phyloP scores from a whole-genome alignment of 2,888 invertebrate genomes.

The Xestia xanthographa region DNA sequence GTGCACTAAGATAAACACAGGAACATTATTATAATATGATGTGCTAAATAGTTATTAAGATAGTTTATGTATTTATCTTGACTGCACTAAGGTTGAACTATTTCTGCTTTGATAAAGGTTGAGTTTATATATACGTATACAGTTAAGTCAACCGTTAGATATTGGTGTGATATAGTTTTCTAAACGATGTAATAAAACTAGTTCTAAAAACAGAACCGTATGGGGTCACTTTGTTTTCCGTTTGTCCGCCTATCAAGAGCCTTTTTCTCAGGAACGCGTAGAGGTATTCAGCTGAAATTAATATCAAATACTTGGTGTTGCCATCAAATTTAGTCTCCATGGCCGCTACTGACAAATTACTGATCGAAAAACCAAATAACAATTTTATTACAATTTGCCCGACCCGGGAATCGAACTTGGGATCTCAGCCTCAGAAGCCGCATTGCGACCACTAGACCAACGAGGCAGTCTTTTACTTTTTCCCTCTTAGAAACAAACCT shows the following conservation, averaged over 20 bases:
- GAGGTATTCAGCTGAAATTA: too few relatives aligned
- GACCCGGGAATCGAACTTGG: neutral
- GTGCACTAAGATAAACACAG: neutral
- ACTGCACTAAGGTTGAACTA: neutral
- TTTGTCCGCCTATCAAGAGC: too few relatives aligned
- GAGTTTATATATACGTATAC: neutral
- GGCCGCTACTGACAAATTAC: too few relatives aligned
- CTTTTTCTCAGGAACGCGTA: too few relatives aligned
- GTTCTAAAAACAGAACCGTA: too few relatives aligned
- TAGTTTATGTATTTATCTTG: constrained; percentile 3
- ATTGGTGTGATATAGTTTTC: too few relatives aligned
- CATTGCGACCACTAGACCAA: neutral
- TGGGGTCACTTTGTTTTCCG: too few relatives aligned
- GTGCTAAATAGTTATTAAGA: neutral
- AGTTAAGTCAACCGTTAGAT: neutral
- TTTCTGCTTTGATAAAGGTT: neutral
- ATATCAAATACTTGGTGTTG: too few relatives aligned
- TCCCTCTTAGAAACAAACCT: neutral
- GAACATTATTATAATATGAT: neutral
- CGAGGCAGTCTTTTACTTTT: neutral
- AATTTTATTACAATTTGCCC: too few relatives aligned
- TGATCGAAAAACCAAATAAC: too few relatives aligned
- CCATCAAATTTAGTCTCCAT: too few relatives aligned
- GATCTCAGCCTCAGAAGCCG: neutral
- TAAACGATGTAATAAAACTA: too few relatives aligned